phyloP scores from a whole-genome alignment of 2,888 invertebrate genomes.

The Amiota minor region DNA sequence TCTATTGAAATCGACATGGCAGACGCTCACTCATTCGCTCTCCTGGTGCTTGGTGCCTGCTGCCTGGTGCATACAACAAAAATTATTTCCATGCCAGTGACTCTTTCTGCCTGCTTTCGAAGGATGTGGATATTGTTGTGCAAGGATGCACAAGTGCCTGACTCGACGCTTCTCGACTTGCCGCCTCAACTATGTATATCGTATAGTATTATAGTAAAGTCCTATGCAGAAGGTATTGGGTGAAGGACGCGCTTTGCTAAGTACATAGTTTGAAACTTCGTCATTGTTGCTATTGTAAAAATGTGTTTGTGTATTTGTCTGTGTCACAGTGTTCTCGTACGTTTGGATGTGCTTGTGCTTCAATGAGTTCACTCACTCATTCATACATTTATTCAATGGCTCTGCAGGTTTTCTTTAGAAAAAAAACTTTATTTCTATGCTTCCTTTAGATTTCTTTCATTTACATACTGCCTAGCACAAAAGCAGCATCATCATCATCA shows the following conservation, averaged over 20 bases:
- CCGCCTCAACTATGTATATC: too few species aligned
- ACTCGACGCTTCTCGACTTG: too few species aligned
- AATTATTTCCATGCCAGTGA: slow-evolving; percentile 24
- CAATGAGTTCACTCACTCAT: slow-evolving; percentile 22
- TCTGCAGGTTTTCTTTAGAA: slow-evolving; percentile 17
- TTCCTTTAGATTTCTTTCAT: slow-evolving; percentile 1
- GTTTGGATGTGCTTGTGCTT: not conserved
- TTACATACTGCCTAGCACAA: too few species aligned
- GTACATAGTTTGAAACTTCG: slow-evolving; percentile 4
- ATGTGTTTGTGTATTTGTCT: too few species aligned
- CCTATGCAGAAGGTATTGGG: not conserved
- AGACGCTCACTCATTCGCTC: not conserved
- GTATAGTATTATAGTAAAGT: too few species aligned
- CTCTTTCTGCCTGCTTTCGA: not conserved
- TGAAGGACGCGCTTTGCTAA: slow-evolving; percentile 17
- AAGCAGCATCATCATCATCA: too few species aligned
- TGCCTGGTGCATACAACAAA: slow-evolving; percentile 8
- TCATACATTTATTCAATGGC: not conserved
- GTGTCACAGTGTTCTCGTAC: not conserved
- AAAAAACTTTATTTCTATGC: slow-evolving; percentile 6
- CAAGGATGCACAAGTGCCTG: too few species aligned
- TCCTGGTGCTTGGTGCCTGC: not conserved
- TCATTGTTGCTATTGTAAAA: slow-evolving; percentile 13
- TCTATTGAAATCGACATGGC: slow-evolving; percentile 14
- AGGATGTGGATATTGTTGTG: too few species aligned